These are phyloP conservation scores for Catostylus mosaicus DNA, from an alignment of 30 jellyfish, hydroid and myxozoan species.

Conservation along the genomic window DNA sequence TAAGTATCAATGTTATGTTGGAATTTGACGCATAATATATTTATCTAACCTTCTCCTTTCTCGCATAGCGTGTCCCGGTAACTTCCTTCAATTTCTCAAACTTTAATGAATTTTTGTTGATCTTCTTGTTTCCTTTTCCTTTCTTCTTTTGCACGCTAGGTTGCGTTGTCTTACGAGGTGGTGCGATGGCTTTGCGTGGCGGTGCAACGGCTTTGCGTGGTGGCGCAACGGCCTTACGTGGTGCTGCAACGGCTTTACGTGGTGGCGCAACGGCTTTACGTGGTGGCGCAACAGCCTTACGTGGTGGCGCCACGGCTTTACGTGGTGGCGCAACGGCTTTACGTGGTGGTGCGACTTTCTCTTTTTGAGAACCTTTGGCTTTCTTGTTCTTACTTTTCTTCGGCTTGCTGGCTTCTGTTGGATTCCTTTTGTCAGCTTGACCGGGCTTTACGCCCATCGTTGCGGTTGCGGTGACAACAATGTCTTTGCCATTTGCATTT, in stretches of 20 bases:
- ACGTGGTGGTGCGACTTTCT: conserved; percentile 13
- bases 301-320: conserved; percentile 37
- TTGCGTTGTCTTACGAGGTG: conserved; percentile 29
- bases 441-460: conserved; percentile 50
- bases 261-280: conserved; percentile 27
- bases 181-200: conserved; percentile 34
- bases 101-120: conserved; percentile 15
- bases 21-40: not conserved
- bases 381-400: conserved; percentile 20
- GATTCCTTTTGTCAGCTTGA: conserved; percentile 28
- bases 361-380: not conserved
- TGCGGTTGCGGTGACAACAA: conserved; percentile 64
- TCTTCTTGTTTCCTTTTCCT: conserved; percentile 21
- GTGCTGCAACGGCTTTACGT: conserved; percentile 14
- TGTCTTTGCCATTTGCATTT: conserved; percentile 60
- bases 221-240: conserved; percentile 20
- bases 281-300: conserved; percentile 35
- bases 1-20: too few relatives aligned
- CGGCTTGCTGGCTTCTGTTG: conserved; percentile 25
- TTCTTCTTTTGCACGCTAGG: not conserved
- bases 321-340: conserved; percentile 11
- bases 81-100: conserved; percentile 36
- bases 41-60: conserved; percentile 22
- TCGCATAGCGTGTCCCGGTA: conserved; percentile 45
- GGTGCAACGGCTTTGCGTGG: conserved; percentile 23